Evolutionary conservation across 2,797 vertebrate species (phyloP), one percentile per base, ranked within the genome.

Genomic region (Cynopterus sphinx): DNA sequence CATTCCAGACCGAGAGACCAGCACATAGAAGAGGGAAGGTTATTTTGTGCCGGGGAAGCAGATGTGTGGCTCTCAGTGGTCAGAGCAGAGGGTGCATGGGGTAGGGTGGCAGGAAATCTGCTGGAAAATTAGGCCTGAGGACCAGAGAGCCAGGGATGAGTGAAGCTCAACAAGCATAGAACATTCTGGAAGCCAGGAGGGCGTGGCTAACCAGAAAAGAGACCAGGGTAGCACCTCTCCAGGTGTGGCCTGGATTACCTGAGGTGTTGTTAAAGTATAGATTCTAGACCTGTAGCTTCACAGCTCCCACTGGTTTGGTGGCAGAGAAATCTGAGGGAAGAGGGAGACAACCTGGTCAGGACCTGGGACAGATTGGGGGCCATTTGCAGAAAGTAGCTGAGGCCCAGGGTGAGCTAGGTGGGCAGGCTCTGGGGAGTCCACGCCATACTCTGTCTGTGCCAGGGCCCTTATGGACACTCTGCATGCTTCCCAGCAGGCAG

Each of bases 401-500:
- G 81, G 67, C 63, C 70, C 9, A 0, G 46, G 33, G 10, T 19
- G 46, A 59, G 36, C 36, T 11, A 49, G 33, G 73, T 0, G 1
- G 36, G 43, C 43, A 3, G 16, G 26, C 6, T 5, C 9, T 4
- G 3, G 11, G 19, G 22, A 46, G 22, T 11, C 39, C 59, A 28
- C 13, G 21, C 15, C 19, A 6, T n/a, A 16, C 10, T 41, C 2
- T 0, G 0, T n/a, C 11, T 19, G 5, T 43, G 68, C 39, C 75
- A 63, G 21, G 70, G 4, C 12, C 36, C 59, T 15, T 1, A 39
- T 41, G 65, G 36, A 28, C 31, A 16, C 49, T 75, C 43, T 0
- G 8, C 3, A 16, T 41, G 39, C 43, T 79, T 43, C 41, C 51
- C 55, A 16, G 49, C 51, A 59, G n/a, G 51, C 33, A 22, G 28